Percentiles rank a stretch among this genome's conserved stretches.
Conservation (phyloP, 2,113 vertebrate species). For the Helogale parvula region DNA sequence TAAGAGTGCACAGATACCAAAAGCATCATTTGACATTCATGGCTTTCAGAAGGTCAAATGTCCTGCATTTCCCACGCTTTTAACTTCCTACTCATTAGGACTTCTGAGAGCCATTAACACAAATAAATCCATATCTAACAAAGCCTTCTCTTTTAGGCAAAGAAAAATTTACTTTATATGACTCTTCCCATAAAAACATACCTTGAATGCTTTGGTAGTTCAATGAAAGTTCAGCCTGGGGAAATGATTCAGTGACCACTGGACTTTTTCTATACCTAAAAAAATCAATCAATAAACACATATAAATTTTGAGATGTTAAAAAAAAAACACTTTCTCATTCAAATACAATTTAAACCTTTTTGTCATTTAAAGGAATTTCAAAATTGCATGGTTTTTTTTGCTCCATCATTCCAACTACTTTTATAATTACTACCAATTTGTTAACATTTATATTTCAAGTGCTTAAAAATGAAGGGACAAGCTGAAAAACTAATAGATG, state of each 20-base stretch:
- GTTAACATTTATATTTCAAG: conserved; percentile 35
- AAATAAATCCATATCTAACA: conserved; percentile 29
- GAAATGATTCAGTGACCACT: conserved; percentile 37
- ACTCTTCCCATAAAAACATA: conserved; percentile 69
- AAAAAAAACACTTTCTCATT: conserved; percentile 3
- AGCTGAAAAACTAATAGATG: neutral
- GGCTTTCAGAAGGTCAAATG: neutral
- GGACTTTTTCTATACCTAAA: conserved; percentile 70
- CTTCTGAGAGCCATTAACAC: neutral
- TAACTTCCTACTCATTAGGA: neutral
- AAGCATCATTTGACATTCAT: neutral
- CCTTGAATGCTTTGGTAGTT: conserved; percentile 67
- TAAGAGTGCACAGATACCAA: neutral
- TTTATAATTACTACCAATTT: conserved; percentile 39
- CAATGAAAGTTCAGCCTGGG: conserved; percentile 26
- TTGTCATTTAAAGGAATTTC: conserved; percentile 43
- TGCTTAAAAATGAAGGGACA: conserved; percentile 27
- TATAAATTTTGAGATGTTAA: conserved; percentile 36
- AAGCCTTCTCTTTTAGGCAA: conserved; percentile 31
- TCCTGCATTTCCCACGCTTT: neutral
- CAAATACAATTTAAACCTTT: conserved; percentile 20
- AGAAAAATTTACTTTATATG: conserved; percentile 34
- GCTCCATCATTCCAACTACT: neutral
- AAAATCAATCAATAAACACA: conserved; percentile 32
- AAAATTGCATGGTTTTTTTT: neutral